Evolutionary conservation across 1,140 invertebrate genomes (phyloP).

Genomic region (Drosophila punjabiensis): DNA sequence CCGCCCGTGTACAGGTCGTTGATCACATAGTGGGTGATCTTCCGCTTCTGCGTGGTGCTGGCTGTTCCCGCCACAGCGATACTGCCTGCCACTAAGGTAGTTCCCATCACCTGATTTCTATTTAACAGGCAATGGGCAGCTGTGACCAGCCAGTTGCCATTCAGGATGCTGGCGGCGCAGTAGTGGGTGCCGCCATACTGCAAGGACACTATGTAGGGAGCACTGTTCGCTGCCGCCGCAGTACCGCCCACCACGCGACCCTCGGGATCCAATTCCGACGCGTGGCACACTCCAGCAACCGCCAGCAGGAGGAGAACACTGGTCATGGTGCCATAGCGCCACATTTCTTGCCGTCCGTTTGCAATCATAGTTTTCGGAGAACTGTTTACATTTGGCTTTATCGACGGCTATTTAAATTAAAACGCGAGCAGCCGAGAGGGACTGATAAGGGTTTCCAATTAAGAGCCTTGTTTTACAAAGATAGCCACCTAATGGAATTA

Average conservation of each 20-base stretch:
- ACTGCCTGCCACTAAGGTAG: conserved; percentile 70
- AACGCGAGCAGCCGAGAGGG: conserved; percentile 5
- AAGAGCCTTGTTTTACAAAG: conserved; percentile 38
- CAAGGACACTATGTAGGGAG: conserved; percentile 84
- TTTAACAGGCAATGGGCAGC: conserved; percentile 81
- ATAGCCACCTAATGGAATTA: conserved; percentile 59
- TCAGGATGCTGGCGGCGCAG: conserved; percentile 87
- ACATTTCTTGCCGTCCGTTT: conserved; percentile 36
- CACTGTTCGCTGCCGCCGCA: conserved; percentile 62
- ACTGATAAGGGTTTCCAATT: conserved; percentile 67
- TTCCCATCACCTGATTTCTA: conserved; percentile 61
- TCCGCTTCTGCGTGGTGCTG: conserved; percentile 69
- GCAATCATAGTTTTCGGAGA: conserved; percentile 47
- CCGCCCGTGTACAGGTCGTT: conserved; percentile 77
- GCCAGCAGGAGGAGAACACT: conserved; percentile 13
- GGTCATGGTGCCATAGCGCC: not conserved
- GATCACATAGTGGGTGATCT: conserved; percentile 61
- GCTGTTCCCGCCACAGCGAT: conserved; percentile 66
- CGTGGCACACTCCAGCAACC: conserved; percentile 18
- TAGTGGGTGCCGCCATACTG: conserved; percentile 84
- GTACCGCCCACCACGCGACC: conserved; percentile 80
- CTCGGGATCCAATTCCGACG: conserved; percentile 35
- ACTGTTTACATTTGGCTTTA: conserved; percentile 64
- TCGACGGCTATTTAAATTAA: conserved; percentile 69
- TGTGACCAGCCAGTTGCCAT: conserved; percentile 86